These are phyloP conservation scores for Eidolon dupreanum DNA, from an alignment of 2,797 vertebrate genomes.

Conservation along the genomic window DNA sequence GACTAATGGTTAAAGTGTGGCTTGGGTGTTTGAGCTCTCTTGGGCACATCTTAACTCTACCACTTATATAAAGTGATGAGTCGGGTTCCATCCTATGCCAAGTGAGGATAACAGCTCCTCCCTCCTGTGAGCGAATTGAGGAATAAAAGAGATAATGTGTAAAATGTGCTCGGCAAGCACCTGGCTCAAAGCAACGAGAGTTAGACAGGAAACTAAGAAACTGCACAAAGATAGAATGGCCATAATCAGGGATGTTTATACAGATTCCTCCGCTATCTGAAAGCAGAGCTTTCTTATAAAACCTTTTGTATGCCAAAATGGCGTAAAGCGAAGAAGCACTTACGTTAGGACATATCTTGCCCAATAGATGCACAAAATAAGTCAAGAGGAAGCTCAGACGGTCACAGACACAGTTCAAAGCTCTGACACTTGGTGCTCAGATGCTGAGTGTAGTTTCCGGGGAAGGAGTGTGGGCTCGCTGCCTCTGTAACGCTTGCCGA, in stretches of 20 bases:
- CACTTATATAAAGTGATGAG: background rate
- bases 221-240: background rate
- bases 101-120: background rate
- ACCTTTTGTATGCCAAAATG: too few relatives aligned
- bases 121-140: background rate
- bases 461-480: background rate
- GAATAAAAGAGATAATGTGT: background rate
- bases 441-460: background rate
- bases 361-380: background rate
- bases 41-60: background rate
- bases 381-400: background rate
- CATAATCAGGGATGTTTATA: too few relatives aligned
- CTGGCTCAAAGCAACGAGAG: background rate
- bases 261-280: background rate
- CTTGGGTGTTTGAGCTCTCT: background rate
- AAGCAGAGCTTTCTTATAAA: background rate
- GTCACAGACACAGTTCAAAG: background rate
- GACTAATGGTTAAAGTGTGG: background rate
- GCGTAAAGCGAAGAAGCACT: background rate
- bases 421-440: background rate
- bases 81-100: background rate
- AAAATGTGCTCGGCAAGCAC: background rate
- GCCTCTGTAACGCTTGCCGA: background rate
- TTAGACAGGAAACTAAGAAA: background rate
- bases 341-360: background rate